A percentile compares a stretch with the other conserved stretches of the same genome.
Evolutionary conservation across 2,797 vertebrate species (phyloP).

Genomic region (Urocyon cinereoargenteus): DNA sequence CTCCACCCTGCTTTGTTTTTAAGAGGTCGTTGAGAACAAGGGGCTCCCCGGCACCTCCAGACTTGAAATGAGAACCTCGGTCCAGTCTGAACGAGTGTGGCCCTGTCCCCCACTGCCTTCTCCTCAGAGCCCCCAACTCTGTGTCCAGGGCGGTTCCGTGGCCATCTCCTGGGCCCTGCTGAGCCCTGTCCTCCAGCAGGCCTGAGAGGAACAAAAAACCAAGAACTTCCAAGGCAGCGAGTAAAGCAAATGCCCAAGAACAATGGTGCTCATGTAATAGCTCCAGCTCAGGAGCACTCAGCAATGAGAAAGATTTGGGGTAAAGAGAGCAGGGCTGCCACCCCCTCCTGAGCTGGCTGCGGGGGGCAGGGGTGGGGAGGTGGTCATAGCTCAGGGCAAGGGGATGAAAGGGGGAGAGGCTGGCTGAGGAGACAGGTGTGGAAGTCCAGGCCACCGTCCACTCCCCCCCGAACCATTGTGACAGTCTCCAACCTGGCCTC

Average conservation of each 20-base stretch:
- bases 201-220: neutral
- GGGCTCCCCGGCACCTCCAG: neutral
- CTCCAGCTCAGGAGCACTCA: neutral
- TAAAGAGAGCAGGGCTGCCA: neutral
- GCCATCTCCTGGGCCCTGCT: neutral
- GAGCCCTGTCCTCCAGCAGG: neutral
- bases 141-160: neutral
- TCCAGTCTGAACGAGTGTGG: rapidly evolving
- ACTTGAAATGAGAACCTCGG: neutral
- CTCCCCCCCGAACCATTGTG: neutral
- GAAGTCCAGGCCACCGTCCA: neutral
- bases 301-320: neutral
- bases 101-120: neutral
- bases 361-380: rapidly evolving
- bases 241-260: neutral
- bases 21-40: neutral
- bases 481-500: neutral
- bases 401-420: neutral
- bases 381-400: neutral
- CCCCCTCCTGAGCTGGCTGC: neutral
- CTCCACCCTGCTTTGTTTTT: neutral
- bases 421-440: rapidly evolving
- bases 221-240: neutral
- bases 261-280: neutral
- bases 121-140: neutral